These are phyloP conservation scores for Eurosta solidaginis DNA, from an alignment of 1,140 invertebrate species.

Conservation along the genomic window DNA sequence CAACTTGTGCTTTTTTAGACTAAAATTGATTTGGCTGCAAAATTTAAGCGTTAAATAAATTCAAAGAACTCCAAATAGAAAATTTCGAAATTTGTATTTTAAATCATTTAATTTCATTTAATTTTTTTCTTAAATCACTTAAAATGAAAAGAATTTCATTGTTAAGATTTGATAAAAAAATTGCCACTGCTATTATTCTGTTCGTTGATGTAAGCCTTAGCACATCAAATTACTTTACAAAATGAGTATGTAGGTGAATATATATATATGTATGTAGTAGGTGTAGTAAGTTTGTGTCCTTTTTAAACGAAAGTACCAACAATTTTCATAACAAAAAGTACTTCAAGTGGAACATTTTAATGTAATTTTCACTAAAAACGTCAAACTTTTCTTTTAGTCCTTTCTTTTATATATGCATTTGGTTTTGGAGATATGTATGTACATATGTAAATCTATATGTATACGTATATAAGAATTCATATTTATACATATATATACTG, in stretches of 20 bases:
- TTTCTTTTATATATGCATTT: neutral
- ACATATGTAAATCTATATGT: neutral
- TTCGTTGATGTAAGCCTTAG: neutral
- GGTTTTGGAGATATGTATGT: neutral
- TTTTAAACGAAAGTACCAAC: neutral
- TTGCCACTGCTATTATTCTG: neutral
- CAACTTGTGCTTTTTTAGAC: too few species aligned
- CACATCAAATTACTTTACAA: conserved; percentile 17
- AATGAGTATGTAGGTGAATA: neutral
- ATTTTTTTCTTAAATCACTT: too few species aligned
- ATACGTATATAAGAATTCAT: neutral
- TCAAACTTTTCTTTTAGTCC: conserved; percentile 47
- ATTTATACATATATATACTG: neutral
- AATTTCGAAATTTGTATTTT: too few species aligned
- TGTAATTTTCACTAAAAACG: conserved; percentile 60
- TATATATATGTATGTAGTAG: conserved; percentile 31
- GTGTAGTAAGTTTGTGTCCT: too few species aligned
- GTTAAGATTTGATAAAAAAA: too few species aligned
- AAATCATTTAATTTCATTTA: too few species aligned
- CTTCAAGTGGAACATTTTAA: conserved; percentile 60
- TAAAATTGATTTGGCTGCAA: too few species aligned
- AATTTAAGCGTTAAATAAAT: too few species aligned
- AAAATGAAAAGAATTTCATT: too few species aligned
- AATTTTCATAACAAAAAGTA: conserved; percentile 53
- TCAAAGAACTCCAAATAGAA: too few species aligned